Percentiles rank a stretch among this genome's conserved stretches.
phyloP scores from a whole-genome alignment of 2,113 vertebrate genomes.

The Sclerurus mexicanus region DNA sequence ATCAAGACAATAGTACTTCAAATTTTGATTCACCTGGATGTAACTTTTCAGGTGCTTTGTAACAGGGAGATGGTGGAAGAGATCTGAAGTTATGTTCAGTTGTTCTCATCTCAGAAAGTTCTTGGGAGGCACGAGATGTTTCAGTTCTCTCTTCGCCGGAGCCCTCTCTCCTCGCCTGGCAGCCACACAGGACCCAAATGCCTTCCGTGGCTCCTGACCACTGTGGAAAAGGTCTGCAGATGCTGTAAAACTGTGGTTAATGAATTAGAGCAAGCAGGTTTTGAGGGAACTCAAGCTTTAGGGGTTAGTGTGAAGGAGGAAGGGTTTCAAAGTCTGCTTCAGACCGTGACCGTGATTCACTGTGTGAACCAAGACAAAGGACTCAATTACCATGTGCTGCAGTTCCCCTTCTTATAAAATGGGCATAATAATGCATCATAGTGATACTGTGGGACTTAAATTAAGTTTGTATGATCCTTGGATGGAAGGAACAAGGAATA shows the following conservation, averaged over 20 bases:
- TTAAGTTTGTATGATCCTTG: neutral
- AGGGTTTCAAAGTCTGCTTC: neutral
- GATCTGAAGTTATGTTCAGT: neutral
- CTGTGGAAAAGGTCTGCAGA: slow-evolving; percentile 13
- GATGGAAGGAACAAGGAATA: neutral
- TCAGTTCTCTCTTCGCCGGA: neutral
- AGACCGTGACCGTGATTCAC: neutral
- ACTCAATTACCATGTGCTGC: neutral
- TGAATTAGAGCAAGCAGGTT: neutral
- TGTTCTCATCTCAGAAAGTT: neutral
- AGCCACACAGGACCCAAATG: neutral
- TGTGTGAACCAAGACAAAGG: neutral
- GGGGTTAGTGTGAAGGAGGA: neutral
- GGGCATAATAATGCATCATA: neutral
- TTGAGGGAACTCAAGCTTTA: neutral
- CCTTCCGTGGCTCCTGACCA: neutral
- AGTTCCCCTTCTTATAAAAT: neutral
- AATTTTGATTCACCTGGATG: neutral
- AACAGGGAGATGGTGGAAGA: neutral
- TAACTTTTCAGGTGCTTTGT: slow-evolving; percentile 18
- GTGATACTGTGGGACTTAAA: neutral
- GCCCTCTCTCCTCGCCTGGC: neutral
- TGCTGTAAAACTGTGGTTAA: neutral
- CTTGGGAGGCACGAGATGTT: accelerated
- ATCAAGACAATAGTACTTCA: neutral